phyloP scores from a whole-genome alignment of 2,113 vertebrate species.

The Carassius gibelio region DNA sequence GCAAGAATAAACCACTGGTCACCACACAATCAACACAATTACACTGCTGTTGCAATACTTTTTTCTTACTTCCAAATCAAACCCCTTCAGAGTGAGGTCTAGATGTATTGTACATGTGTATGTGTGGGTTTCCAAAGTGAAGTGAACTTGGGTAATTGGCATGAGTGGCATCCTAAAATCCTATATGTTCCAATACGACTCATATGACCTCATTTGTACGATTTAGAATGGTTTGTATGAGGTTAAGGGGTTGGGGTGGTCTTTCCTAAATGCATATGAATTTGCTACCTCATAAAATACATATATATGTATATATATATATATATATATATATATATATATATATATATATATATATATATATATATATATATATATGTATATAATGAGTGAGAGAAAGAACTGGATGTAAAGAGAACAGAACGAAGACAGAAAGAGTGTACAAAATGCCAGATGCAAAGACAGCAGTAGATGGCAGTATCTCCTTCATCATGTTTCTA shows the following conservation, averaged over 20 bases:
- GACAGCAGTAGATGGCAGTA: slow-evolving; percentile 90
- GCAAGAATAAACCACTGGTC: not conserved
- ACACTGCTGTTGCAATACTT: not conserved
- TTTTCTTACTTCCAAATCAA: too few species aligned
- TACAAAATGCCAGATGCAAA: slow-evolving; percentile 21
- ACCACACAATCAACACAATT: not conserved
- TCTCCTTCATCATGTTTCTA: slow-evolving; percentile 70
- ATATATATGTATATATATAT: too few species aligned
- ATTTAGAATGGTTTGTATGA: too few species aligned
- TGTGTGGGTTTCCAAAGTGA: not conserved
- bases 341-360: too few species aligned
- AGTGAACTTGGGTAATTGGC: not conserved
- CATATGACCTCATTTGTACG: too few species aligned
- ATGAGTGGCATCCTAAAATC: too few species aligned
- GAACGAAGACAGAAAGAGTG: not conserved
- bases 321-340: too few species aligned
- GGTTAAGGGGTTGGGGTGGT: too few species aligned
- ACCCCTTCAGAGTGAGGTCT: not conserved
- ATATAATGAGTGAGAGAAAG: slow-evolving; percentile 22
- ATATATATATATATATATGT: too few species aligned
- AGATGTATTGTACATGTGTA: not conserved
- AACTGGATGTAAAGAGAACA: slow-evolving; percentile 50
- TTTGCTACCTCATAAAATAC: too few species aligned
- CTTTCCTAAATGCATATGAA: too few species aligned
- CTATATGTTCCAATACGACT: too few species aligned